Evolutionary conservation across 2,888 invertebrate genomes (phyloP).

Genomic region (Chymomyza caudatula): DNA sequence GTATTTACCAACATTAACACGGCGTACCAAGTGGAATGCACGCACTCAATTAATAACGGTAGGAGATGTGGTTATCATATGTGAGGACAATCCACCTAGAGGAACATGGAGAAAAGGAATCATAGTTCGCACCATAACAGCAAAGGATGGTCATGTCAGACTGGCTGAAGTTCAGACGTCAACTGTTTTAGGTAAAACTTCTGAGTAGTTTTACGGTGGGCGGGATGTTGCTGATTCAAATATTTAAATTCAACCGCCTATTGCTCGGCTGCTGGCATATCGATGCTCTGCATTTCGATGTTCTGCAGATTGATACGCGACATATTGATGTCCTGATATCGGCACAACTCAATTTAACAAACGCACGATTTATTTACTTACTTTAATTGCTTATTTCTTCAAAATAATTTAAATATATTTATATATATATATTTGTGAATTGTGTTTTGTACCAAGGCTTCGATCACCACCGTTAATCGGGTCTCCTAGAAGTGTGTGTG

Average conservation of each 20-base stretch:
- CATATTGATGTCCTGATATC: no score
- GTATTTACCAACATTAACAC: not conserved
- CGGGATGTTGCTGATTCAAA: slow-evolving; percentile 4
- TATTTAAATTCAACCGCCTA: not conserved
- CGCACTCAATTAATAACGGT: not conserved
- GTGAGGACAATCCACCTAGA: not conserved
- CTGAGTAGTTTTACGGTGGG: slow-evolving; percentile 13
- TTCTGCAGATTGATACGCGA: no score
- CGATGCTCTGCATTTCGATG: no score
- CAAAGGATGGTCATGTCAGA: no score
- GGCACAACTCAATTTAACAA: no score
- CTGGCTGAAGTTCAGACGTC: not conserved
- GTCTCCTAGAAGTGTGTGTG: slow-evolving; percentile 40
- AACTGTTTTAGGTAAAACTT: slow-evolving; percentile 5
- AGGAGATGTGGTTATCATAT: not conserved
- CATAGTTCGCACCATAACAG: not conserved
- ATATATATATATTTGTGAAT: no score
- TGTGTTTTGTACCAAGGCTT: no score
- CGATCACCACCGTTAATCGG: slow-evolving; percentile 12
- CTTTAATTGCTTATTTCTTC: no score
- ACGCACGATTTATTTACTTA: no score
- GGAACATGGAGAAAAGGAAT: not conserved
- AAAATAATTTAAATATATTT: no score
- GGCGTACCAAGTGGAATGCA: not conserved
- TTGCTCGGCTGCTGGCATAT: no score